Evolutionary conservation across 2,797 vertebrate species (phyloP), one percentile per base, ranked within the genome.

Genomic region (Pitangus sulphuratus): DNA sequence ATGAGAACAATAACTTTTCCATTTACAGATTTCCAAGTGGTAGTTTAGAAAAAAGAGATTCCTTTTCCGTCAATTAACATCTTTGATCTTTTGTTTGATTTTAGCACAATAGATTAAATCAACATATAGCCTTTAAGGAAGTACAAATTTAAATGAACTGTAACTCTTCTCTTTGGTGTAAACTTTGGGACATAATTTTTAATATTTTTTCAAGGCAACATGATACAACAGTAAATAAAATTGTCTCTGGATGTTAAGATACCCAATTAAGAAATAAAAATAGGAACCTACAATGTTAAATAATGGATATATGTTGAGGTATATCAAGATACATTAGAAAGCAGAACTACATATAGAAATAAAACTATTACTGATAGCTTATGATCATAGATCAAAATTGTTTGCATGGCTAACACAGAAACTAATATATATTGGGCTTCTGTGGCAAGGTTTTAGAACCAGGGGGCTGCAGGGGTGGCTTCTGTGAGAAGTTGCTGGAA

Each of bases 381-480:
- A 25, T 42, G 12, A 65, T 40, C 26, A 53, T 4, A 11, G 15
- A 3, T 68, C 7, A 82, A 56, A 87, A 60, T 31, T 12, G 4
- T 28, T 78, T 85, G 11, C 9, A 17, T 8, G 15, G 24, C 15
- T 87, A 74, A 37, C 15, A 30, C 4, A 4, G 15, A 80, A 53
- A 14, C 14, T 30, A 15, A 8, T 26, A 20, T 31, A 11, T 56
- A 54, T 0, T 26, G 19, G 4, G 2, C 26, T 64, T 65, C 24
- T 6, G 8, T 31, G 31, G 9, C 28, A 53, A 53, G 4, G 7
- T 75, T 83, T 74, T 61, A 44, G 37, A 14, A 6, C 1, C 4
- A 4, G 3, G 5, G 3, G 1, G 5, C 37, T 66, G 15, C 20
- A 66, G 20, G 1, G 1, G 3, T 39, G 44, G 11, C 8, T 35